Evolutionary conservation across 2,113 vertebrate genomes (phyloP).

Genomic region (Planiliza haematocheilus): DNA sequence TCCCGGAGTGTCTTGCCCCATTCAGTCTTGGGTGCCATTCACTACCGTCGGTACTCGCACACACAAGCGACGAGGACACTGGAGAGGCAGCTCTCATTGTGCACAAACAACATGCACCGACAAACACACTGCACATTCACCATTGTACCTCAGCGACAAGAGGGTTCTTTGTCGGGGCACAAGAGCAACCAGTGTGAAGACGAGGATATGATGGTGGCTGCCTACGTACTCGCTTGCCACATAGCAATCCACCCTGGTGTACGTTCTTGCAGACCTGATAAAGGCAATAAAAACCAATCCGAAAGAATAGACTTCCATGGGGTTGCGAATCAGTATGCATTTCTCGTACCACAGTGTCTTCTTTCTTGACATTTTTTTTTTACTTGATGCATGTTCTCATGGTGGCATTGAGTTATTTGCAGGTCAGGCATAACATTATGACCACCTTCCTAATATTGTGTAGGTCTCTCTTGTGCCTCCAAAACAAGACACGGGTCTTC

Average conservation of each 20-base stretch:
- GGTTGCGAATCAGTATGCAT: neutral
- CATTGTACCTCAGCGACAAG: constrained; percentile 68
- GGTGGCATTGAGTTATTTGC: too few species aligned
- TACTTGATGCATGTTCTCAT: constrained; percentile 11
- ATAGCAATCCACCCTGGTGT: constrained; percentile 4
- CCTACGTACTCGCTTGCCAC: neutral
- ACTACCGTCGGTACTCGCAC: constrained; percentile 2
- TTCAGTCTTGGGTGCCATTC: constrained; percentile 54
- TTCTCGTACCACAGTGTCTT: neutral
- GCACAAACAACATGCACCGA: constrained; percentile 25
- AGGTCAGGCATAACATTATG: too few species aligned
- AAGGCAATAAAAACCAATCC: neutral
- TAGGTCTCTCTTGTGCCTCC: too few species aligned
- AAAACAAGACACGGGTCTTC: too few species aligned
- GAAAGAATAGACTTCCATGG: neutral
- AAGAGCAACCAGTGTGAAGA: constrained; percentile 38
- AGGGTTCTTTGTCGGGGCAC: constrained; percentile 61
- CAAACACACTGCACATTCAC: constrained; percentile 30
- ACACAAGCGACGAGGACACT: constrained; percentile 33
- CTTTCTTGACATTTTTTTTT: too few species aligned
- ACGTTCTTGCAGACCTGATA: neutral
- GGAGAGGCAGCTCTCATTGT: constrained; percentile 38
- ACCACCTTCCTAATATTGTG: too few species aligned
- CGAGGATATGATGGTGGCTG: constrained; percentile 25
- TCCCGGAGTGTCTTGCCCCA: constrained; percentile 38